Base-by-base conservation (phyloP, 2,113 vertebrate species). In the Chaetodon auriga region DNA sequence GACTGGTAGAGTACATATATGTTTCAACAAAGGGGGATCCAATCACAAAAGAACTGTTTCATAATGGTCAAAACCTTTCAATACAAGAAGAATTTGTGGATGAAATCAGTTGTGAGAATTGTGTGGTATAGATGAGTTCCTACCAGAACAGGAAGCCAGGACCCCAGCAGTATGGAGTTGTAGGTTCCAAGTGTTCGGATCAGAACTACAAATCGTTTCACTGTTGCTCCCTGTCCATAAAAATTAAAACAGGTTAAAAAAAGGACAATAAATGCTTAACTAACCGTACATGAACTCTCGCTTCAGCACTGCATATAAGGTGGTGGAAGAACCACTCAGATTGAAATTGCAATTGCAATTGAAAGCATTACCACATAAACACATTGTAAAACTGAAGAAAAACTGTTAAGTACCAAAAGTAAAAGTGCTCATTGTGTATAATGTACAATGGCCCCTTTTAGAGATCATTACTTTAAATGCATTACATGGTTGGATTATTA, bases 181-280 rank as follows among this genome's bases (percentile, higher is more conserved):
- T 99, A 99, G 23, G 98, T 99, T 92, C 98, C 98, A 89, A 99
- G 95, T 82, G 98, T 99, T 95, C 98, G 97, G 92, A 99, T 99
- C 53, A 99, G 96, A 91, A 99, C 97, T 55, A 99, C 98, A 91
- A 99, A 99, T 62, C 98, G 96, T 87, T 99, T 99, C 82, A 99
- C 96, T 46, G 98, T 99, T 48, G 97, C 98, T 16, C 98, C 98
- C 81, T 94, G 84, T 63, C 0, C 19, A 57, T 3, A 25, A 43
- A 57, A 81, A 75, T 8, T 2, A 75, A 84, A 0, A 58, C 16
- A 73, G 48, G 30, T 61, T 78, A 62, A 41, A 61, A 19, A 46
- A 12, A 2, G 38, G 7, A 68, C n/a, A 58, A 36, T 36, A 16
- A 54, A 69, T 25, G 45, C 53, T 66, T 12, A 60, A 62, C 18